Percentiles rank a stretch among this genome's conserved stretches.
phyloP scores from a whole-genome alignment of 2,888 invertebrate genomes.

The Boloria selene region DNA sequence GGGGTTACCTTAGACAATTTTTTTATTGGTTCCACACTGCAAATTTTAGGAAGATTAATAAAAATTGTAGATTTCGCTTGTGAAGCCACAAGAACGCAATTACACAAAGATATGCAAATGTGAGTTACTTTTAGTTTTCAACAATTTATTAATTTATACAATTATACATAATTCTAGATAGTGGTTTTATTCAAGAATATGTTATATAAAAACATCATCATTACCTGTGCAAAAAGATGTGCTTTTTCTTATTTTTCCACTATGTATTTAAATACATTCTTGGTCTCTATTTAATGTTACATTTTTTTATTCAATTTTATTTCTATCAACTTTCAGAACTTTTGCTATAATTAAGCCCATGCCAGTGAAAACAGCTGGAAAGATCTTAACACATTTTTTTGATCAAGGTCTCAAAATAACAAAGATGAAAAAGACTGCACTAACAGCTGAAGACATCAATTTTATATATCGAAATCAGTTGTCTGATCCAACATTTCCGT shows the following conservation, averaged over 20 bases:
- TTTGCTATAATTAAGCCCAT: slow-evolving; percentile 91
- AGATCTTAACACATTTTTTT: slow-evolving; percentile 86
- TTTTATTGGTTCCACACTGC: slow-evolving; percentile 87
- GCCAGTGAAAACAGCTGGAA: slow-evolving; percentile 86
- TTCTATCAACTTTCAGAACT: slow-evolving; percentile 75
- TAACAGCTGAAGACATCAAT: slow-evolving; percentile 85
- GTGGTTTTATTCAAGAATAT: no score
- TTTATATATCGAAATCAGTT: slow-evolving; percentile 52
- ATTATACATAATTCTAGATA: no score
- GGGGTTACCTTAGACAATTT: slow-evolving; percentile 85
- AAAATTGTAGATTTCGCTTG: slow-evolving; percentile 89
- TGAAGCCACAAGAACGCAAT: slow-evolving; percentile 84
- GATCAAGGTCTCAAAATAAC: slow-evolving; percentile 84
- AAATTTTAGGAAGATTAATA: slow-evolving; percentile 88
- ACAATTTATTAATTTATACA: slow-evolving; percentile 3
- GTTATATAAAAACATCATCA: no score
- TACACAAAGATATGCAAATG: slow-evolving; percentile 85
- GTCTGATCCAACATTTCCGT: slow-evolving; percentile 83
- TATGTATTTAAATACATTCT: no score
- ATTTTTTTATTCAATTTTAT: slow-evolving; percentile 8
- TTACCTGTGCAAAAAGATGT: no score
- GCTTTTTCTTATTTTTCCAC: no score
- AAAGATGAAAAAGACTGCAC: slow-evolving; percentile 87
- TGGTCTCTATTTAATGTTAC: background rate
- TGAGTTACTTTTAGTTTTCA: slow-evolving; percentile 55